Evolutionary conservation across 2,888 invertebrate genomes (phyloP).

Genomic region (Rosalia funebris): DNA sequence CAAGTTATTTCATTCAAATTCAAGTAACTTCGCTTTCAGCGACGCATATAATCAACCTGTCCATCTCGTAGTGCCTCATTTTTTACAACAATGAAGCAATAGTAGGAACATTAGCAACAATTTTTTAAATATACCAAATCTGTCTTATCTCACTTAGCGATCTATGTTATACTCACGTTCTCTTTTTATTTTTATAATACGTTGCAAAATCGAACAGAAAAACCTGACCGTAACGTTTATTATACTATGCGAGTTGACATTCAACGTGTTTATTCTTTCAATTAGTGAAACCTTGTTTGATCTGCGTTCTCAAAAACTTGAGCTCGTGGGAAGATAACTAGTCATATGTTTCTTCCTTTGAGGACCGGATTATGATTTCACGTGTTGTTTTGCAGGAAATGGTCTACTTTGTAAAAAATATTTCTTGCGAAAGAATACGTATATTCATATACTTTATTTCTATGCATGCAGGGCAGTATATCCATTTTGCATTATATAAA

Average conservation of each 20-base stretch:
- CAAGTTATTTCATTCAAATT: too few species aligned
- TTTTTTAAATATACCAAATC: slow-evolving; percentile 1
- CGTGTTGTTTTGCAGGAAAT: too few species aligned
- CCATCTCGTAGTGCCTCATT: neutral
- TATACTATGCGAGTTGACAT: slow-evolving; percentile 3
- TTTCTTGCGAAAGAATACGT: too few species aligned
- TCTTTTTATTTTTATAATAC: neutral
- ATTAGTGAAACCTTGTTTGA: slow-evolving; percentile 18
- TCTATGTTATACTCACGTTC: slow-evolving; percentile 6
- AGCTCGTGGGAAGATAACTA: slow-evolving; percentile 20
- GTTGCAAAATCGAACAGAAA: slow-evolving; percentile 17
- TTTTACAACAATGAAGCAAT: neutral
- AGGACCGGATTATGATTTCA: slow-evolving; percentile 11
- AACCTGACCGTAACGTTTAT: slow-evolving; percentile 2
- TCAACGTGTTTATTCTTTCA: slow-evolving; percentile 14
- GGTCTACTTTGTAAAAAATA: too few species aligned
- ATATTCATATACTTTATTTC: too few species aligned
- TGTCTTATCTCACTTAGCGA: neutral
- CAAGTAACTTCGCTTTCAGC: too few species aligned
- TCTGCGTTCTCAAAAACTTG: slow-evolving; percentile 11
- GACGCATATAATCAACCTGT: neutral
- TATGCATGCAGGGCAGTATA: too few species aligned
- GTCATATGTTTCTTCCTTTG: neutral
- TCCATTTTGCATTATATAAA: too few species aligned
- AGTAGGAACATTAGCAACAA: slow-evolving; percentile 1